phyloP scores from a whole-genome alignment of 2,113 vertebrate genomes.

The Saguinus midas region DNA sequence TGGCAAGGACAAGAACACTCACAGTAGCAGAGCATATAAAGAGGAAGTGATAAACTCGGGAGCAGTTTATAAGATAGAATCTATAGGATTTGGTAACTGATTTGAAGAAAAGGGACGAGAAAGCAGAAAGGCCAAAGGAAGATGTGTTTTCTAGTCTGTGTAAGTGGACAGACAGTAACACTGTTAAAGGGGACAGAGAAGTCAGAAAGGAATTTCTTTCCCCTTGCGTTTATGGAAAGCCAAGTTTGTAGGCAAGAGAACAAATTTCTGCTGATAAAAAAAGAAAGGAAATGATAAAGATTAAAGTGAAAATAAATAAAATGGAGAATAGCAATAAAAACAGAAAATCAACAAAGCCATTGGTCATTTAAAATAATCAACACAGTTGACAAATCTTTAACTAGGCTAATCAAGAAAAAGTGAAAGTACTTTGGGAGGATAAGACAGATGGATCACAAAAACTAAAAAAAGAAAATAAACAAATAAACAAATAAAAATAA shows the following conservation, averaged over 20 bases:
- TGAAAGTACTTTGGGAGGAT: too few relatives aligned
- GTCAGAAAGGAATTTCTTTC: not conserved
- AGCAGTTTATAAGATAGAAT: not conserved
- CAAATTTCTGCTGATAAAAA: not conserved
- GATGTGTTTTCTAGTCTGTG: too few relatives aligned
- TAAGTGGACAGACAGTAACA: not conserved
- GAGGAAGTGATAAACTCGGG: not conserved
- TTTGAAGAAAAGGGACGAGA: not conserved
- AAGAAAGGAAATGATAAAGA: not conserved
- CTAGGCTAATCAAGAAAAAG: not conserved
- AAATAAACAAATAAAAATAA: too few relatives aligned
- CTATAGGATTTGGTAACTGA: not conserved
- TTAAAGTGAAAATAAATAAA: not conserved
- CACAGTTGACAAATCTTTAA: not conserved
- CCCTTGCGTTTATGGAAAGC: not conserved
- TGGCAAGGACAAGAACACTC: not conserved
- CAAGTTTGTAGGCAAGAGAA: not conserved
- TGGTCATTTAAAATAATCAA: not conserved
- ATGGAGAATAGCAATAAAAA: not conserved
- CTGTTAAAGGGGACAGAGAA: not conserved
- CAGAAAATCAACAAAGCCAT: not conserved
- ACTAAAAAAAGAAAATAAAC: too few relatives aligned
- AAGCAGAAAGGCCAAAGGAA: not conserved
- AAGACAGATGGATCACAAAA: too few relatives aligned
- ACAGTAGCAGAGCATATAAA: accelerated